Percentiles rank a stretch among this genome's conserved stretches.
phyloP scores from a whole-genome alignment of 1,140 invertebrate species.

The Drosophila cardini region DNA sequence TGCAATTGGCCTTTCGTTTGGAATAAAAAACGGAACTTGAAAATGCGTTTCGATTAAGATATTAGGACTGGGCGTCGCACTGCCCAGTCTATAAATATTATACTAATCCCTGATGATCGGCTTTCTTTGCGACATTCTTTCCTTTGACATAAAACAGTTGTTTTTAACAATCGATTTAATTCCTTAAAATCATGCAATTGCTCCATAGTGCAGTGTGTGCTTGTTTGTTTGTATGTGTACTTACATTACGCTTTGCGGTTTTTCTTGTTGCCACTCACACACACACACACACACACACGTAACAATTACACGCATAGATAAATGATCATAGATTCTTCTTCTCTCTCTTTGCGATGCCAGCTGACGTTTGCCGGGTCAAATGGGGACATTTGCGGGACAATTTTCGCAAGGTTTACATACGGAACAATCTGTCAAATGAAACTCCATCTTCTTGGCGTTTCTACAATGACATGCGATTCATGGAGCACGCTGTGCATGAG shows the following conservation, averaged over 20 bases:
- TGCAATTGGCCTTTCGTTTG: too few species aligned
- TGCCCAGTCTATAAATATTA: too few species aligned
- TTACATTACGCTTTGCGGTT: slow-evolving; percentile 27
- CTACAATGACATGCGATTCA: slow-evolving; percentile 80
- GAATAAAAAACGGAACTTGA: too few species aligned
- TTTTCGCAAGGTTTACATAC: slow-evolving; percentile 79
- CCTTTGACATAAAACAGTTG: too few species aligned
- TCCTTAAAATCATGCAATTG: too few species aligned
- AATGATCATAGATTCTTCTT: slow-evolving; percentile 4
- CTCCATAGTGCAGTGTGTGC: neutral
- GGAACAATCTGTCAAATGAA: slow-evolving; percentile 75
- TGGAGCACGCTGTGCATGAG: slow-evolving; percentile 76
- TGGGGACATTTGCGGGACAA: slow-evolving; percentile 78
- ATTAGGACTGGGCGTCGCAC: too few species aligned
- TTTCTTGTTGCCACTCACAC: slow-evolving; percentile 5
- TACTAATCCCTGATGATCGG: too few species aligned
- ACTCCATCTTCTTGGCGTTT: slow-evolving; percentile 78
- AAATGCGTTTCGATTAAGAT: too few species aligned
- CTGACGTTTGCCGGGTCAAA: slow-evolving; percentile 76
- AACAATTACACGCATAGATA: neutral
- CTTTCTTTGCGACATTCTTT: too few species aligned
- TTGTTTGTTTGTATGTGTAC: slow-evolving; percentile 3
- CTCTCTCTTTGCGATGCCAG: slow-evolving; percentile 30
- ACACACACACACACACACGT: neutral
- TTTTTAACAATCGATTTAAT: too few species aligned